These are phyloP conservation scores for Epinotia nisella DNA, from an alignment of 2,888 invertebrate genomes.

Conservation along the genomic window DNA sequence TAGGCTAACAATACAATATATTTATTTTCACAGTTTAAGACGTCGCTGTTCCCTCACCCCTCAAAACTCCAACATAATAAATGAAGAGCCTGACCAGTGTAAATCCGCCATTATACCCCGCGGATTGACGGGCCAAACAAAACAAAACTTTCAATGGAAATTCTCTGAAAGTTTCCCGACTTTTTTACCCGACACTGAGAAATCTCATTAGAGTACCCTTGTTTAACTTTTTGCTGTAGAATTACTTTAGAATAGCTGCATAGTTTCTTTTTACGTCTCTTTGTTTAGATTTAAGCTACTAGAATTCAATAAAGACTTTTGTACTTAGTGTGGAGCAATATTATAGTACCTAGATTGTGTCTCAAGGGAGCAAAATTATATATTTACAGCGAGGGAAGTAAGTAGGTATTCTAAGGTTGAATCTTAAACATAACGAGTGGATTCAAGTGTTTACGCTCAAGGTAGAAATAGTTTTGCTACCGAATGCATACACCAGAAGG, in stretches of 20 bases:
- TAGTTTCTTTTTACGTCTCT: constrained; percentile 36
- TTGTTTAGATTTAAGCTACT: constrained; percentile 2
- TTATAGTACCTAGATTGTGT: background rate
- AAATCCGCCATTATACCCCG: constrained; percentile 40
- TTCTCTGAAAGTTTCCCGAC: constrained; percentile 56
- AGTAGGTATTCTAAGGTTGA: too few relatives aligned
- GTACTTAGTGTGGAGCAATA: background rate
- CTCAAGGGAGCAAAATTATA: too few relatives aligned
- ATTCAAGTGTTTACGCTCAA: too few relatives aligned
- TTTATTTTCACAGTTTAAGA: constrained; percentile 7
- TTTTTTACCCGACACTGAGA: constrained; percentile 56
- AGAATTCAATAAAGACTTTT: background rate
- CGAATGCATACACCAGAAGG: too few relatives aligned
- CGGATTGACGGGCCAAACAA: constrained; percentile 58
- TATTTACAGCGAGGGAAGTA: too few relatives aligned
- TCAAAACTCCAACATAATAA: constrained; percentile 31
- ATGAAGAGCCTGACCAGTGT: constrained; percentile 24
- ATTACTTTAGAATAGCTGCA: constrained; percentile 45
- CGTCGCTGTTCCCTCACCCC: background rate
- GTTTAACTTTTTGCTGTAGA: constrained; percentile 46
- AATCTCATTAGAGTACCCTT: constrained; percentile 60
- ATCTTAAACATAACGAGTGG: too few relatives aligned
- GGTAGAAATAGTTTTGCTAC: too few relatives aligned
- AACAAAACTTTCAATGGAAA: constrained; percentile 61
- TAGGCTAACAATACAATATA: background rate